Evolutionary conservation across 2,797 vertebrate genomes (phyloP).

Genomic region (Thripadectes ignobilis): DNA sequence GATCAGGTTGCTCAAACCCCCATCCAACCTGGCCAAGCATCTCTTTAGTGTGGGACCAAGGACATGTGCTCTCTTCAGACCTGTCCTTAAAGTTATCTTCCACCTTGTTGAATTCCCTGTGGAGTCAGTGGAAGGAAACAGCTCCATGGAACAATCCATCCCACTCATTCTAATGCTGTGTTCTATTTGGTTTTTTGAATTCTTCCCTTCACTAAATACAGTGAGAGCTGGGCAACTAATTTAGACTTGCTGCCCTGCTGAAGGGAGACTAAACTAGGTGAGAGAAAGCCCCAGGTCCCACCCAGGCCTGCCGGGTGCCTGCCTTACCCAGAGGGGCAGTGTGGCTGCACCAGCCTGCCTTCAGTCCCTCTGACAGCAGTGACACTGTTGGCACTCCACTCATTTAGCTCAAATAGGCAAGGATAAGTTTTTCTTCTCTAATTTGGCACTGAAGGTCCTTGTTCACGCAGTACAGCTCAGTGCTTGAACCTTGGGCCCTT

Average conservation of each 20-base stretch:
- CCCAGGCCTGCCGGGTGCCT: background rate
- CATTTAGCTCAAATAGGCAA: background rate
- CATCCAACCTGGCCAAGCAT: background rate
- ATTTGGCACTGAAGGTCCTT: background rate
- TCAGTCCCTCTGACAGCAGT: background rate
- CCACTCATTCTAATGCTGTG: background rate
- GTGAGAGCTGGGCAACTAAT: background rate
- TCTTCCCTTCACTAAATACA: background rate
- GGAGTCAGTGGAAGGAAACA: background rate
- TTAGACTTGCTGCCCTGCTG: background rate
- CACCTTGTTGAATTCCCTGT: background rate
- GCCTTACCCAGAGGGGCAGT: background rate
- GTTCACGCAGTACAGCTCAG: background rate
- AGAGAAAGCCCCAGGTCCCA: background rate
- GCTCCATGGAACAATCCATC: rapidly evolving
- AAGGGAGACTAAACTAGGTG: background rate
- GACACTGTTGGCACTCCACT: background rate
- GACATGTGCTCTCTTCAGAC: background rate
- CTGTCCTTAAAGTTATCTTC: background rate
- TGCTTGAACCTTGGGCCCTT: background rate
- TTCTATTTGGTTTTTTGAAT: background rate
- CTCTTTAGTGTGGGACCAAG: background rate
- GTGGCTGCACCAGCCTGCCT: constrained; percentile 16
- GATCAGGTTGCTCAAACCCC: background rate
- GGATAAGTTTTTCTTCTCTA: constrained; percentile 12